Base-by-base conservation (phyloP, 2,888 invertebrate genomes). In the Sepiola atlantica region DNA sequence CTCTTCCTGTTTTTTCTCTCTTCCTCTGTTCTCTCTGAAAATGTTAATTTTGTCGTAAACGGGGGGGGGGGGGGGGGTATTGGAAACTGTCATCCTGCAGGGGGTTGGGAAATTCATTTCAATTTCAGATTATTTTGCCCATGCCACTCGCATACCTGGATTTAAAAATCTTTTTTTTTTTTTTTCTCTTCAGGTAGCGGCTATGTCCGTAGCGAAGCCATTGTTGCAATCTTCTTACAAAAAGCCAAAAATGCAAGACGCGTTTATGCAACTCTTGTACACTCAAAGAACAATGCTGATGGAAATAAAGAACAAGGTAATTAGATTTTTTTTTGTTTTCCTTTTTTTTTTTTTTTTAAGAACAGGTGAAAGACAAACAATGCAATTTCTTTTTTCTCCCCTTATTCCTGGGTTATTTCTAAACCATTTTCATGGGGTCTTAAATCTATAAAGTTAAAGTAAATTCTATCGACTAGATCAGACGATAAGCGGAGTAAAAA, bases 211-310 rank as follows among this genome's bases (percentile, higher is more conserved):
- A 98, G 99, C 95, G 99, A 99, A 98, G 99, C 99, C 8, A 98
- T 98, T 55, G 98, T 98, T 21, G 98, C 98, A 0, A 98, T 99
- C 94, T 98, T 98, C 96, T 97, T 99, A 95, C 99, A 99, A 98
- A 98, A 98, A 96, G 98, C 98, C 21, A 98, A 98, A 57, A 98
- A 97, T 93, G 98, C 99, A 14, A 98, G 98, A 95, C 98, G 99
- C 95, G 98, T 98, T 20, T 99, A 99, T 97, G 98, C 99, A 45
- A 98, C 98, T 0, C 98, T 99, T 95, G 98, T 99, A 94, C 98
- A 99, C 97, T 98, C 98, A 77, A 98, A 98, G 97, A 98, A 98
- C 94, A 99, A 99, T 97, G 98, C 98, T 4, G 99, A 99, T 97
- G 99, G 99, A 91, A 97, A 98, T 97, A 99, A 99, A 97, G 98